Evolutionary conservation across 2,797 vertebrate species (phyloP).

Genomic region (Dermochelys coriacea): DNA sequence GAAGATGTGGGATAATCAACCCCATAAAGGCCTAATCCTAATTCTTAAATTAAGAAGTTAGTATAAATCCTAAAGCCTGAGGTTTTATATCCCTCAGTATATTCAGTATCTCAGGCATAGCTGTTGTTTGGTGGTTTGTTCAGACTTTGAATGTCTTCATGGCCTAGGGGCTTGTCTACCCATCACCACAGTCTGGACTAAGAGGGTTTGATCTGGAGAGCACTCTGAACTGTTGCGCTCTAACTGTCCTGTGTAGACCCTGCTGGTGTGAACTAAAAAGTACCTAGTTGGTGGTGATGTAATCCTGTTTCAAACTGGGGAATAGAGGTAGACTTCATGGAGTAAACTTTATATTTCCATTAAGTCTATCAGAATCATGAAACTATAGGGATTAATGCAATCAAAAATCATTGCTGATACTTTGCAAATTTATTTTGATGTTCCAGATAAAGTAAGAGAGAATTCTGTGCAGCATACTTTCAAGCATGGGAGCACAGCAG

Average conservation of each 20-base stretch:
- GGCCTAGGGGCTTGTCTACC: neutral
- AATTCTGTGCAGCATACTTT: constrained; percentile 83
- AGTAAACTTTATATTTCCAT: accelerated
- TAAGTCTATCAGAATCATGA: constrained; percentile 29
- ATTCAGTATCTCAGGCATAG: neutral
- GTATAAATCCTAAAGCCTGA: neutral
- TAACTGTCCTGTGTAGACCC: neutral
- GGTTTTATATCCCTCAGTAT: neutral
- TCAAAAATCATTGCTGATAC: constrained; percentile 71
- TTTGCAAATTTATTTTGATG: constrained; percentile 84
- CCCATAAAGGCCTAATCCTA: neutral
- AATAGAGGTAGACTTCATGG: constrained; percentile 25
- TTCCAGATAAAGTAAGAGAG: constrained; percentile 85
- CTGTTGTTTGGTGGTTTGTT: neutral
- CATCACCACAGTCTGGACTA: neutral
- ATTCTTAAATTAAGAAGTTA: neutral
- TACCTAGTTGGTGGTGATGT: neutral
- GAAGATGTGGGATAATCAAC: neutral
- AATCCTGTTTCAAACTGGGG: neutral
- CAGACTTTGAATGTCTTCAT: constrained; percentile 37
- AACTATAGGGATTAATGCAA: constrained; percentile 33
- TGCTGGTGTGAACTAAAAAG: neutral
- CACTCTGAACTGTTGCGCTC: neutral
- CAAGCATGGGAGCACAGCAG: constrained; percentile 90
- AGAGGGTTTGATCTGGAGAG: neutral